Percentiles rank a stretch among this genome's conserved stretches.
phyloP scores from a whole-genome alignment of 2,797 vertebrate species.

The Tiaroga cobitis region DNA sequence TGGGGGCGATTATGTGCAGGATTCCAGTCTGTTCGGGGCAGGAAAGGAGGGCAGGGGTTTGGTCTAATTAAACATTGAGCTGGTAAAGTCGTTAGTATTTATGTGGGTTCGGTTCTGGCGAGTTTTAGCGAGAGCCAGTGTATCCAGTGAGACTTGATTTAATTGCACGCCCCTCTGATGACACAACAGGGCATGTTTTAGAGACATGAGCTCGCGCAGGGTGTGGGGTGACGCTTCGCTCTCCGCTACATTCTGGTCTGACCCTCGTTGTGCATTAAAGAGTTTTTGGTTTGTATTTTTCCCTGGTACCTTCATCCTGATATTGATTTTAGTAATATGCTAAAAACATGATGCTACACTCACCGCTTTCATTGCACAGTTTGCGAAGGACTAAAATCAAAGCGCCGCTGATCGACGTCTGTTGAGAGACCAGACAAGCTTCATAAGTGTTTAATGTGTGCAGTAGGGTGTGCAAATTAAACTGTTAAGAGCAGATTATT shows the following conservation, averaged over 20 bases:
- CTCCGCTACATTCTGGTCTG: neutral
- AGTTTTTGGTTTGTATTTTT: neutral
- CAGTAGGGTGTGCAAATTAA: neutral
- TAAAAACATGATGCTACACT: neutral
- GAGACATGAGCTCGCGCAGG: conserved; percentile 26
- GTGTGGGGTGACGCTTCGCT: conserved; percentile 1
- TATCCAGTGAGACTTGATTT: conserved; percentile 72
- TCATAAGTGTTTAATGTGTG: neutral
- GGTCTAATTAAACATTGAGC: conserved; percentile 71
- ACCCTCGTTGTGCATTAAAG: neutral
- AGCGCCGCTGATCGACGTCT: neutral
- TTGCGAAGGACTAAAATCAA: neutral
- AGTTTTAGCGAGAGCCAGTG: conserved; percentile 59
- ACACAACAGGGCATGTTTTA: conserved; percentile 63
- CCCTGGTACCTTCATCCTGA: neutral
- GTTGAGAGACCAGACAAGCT: neutral
- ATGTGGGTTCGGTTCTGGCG: conserved; percentile 75
- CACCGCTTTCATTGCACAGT: neutral
- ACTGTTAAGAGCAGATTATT: neutral
- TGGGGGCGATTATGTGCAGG: conserved; percentile 48
- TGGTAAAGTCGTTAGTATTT: conserved; percentile 69
- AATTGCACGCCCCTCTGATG: conserved; percentile 65
- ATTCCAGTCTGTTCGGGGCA: conserved; percentile 44
- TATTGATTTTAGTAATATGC: neutral
- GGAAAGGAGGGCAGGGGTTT: conserved; percentile 62